Base-by-base conservation (phyloP, 2,888 invertebrate genomes). In the Temnothorax unifasciatus region DNA sequence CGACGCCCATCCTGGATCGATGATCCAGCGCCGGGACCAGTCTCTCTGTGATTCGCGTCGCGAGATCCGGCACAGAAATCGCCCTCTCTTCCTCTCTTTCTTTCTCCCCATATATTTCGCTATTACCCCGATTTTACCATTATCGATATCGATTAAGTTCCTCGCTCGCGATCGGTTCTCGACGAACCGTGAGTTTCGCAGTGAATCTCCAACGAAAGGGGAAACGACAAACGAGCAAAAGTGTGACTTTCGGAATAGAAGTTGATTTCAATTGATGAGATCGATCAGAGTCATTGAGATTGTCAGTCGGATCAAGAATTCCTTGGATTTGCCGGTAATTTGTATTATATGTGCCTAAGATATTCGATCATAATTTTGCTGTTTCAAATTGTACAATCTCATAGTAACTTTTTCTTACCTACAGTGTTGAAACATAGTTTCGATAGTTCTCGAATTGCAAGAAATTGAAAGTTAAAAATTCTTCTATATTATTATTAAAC, bases 41-140 rank as follows among this genome's bases (percentile, higher is more conserved):
- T 95, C 94, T 94, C 93, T 93, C 93, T 93, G 92, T 93, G 93
- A 88, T 92, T 92, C 92, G 93, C 92, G 91, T 90, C 92, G 94
- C 92, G 92, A 47, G 66, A 92, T 91, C 92, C 91, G 91, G 89
- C 87, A 59, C 57, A 47, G 71, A 71, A 71, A 50, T 71, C 5
- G 44, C 34, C 38, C 25, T 69, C 52, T 34, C 34, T 15, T 34
- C 15, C n/a, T 18, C 18, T 61, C 47, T 47, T 15, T 61, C 52
- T 52, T 18, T 54, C 18, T 59, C 52, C 21, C 21, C n/a, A 6
- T 44, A 6, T 44, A 41, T 59, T 34, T 79, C 38, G 44, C 4
- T 38, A 38, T 8, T 44, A 29, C 4, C 38, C 8, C 50, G 21
- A 47, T 59, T 9, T 68, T 54, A 57, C 13, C 8, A 38, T 18